These are phyloP conservation scores for Dermatemys mawii DNA, from an alignment of 2,113 vertebrate species.

Conservation along the genomic window DNA sequence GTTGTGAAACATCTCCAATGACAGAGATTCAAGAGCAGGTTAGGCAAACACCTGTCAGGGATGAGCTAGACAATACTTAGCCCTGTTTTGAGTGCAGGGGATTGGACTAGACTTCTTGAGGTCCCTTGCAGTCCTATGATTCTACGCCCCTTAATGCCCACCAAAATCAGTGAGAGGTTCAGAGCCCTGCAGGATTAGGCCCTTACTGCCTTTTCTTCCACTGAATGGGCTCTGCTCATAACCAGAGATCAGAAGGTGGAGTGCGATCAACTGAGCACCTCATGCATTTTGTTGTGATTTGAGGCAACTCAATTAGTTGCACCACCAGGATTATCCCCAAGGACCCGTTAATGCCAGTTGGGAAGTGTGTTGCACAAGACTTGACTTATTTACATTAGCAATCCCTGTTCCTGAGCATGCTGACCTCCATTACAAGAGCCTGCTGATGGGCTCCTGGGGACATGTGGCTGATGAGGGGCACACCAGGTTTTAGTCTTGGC, in stretches of 20 bases:
- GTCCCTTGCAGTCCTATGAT: no score
- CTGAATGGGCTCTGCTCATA: rapidly evolving
- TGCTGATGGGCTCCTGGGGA: neutral
- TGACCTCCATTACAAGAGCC: neutral
- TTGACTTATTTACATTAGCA: neutral
- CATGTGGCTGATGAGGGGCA: neutral
- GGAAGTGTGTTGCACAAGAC: neutral
- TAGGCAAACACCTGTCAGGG: no score
- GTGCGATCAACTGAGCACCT: neutral
- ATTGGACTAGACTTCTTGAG: no score
- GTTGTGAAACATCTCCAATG: no score
- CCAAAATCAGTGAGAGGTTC: neutral
- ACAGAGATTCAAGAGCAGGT: no score
- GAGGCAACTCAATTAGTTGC: neutral
- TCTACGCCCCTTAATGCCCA: no score
- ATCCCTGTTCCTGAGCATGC: neutral
- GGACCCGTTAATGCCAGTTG: neutral
- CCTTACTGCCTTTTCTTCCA: neutral
- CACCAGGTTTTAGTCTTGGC: neutral
- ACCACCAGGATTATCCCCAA: constrained; percentile 31
- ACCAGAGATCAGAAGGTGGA: constrained; percentile 24
- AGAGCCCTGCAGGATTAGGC: neutral
- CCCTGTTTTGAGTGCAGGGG: no score
- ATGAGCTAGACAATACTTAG: no score
- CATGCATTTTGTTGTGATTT: neutral